phyloP scores from a whole-genome alignment of 2,888 invertebrate species.

The Xestia rhomboidea region DNA sequence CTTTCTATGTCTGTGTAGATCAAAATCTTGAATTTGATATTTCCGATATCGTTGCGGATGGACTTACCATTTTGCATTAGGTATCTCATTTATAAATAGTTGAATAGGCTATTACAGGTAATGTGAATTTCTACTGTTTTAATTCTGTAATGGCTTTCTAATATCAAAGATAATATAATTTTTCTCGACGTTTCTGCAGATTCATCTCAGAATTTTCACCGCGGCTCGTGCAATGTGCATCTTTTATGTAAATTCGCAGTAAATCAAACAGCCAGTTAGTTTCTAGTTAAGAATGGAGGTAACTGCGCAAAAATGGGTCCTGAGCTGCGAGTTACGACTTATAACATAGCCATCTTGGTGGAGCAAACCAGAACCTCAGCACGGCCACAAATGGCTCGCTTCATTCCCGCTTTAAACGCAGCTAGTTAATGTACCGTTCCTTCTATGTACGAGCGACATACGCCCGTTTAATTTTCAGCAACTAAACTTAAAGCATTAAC shows the following conservation, averaged over 20 bases:
- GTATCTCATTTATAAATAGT: slow-evolving; percentile 7
- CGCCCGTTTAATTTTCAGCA: slow-evolving; percentile 69
- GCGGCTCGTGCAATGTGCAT: background rate
- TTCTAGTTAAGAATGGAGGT: slow-evolving; percentile 61
- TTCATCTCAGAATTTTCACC: slow-evolving; percentile 28
- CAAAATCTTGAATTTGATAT: slow-evolving; percentile 51
- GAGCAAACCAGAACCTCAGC: slow-evolving; percentile 61
- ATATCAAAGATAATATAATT: slow-evolving; percentile 14
- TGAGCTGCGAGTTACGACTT: slow-evolving; percentile 46
- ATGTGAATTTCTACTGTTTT: slow-evolving; percentile 3
- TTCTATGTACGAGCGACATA: slow-evolving; percentile 63
- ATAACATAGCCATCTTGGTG: slow-evolving; percentile 61
- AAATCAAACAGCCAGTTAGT: slow-evolving; percentile 50
- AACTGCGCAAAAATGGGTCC: slow-evolving; percentile 54
- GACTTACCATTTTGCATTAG: slow-evolving; percentile 28
- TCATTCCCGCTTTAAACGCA: slow-evolving; percentile 74
- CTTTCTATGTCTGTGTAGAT: slow-evolving; percentile 53
- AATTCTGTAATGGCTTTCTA: slow-evolving; percentile 11
- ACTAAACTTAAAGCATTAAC: slow-evolving; percentile 61
- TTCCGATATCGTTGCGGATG: slow-evolving; percentile 34
- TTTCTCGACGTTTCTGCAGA: background rate
- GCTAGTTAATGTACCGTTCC: slow-evolving; percentile 77
- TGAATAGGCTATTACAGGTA: background rate
- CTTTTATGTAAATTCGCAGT: slow-evolving; percentile 45
- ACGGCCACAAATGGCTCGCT: slow-evolving; percentile 75